Evolutionary conservation across 1,140 invertebrate species (phyloP).

Genomic region (Drusus annulatus): DNA sequence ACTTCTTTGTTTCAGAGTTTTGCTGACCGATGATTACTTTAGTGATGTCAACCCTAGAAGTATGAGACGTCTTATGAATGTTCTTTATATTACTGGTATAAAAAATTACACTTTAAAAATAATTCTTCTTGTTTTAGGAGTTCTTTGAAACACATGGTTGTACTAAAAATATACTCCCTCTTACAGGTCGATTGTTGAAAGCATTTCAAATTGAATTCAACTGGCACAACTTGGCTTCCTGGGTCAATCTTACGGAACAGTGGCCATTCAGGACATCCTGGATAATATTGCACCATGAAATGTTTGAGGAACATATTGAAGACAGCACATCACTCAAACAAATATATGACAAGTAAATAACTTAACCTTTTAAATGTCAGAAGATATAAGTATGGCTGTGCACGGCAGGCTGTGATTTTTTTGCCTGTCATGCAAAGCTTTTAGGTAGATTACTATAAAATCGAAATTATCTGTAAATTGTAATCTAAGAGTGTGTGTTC

Average conservation of each 20-base stretch:
- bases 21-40: constrained; percentile 95
- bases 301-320: constrained; percentile 89
- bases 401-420: too few species aligned
- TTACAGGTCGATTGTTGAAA: constrained; percentile 90
- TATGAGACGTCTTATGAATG: constrained; percentile 97
- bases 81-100: constrained; percentile 94
- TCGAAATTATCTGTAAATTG: too few species aligned
- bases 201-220: constrained; percentile 99
- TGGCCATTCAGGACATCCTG: constrained; percentile 98
- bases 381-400: too few species aligned
- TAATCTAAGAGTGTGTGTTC: too few species aligned
- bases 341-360: constrained; percentile 91
- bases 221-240: constrained; percentile 97
- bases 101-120: too few species aligned
- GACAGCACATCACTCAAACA: constrained; percentile 88
- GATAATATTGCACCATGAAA: constrained; percentile 96
- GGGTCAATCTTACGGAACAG: constrained; percentile 99
- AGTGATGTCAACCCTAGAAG: constrained; percentile 97
- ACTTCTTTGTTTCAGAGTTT: constrained; percentile 72
- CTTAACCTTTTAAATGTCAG: too few species aligned
- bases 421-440: too few species aligned
- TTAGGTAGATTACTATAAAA: too few species aligned
- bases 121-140: too few species aligned
- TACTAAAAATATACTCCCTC: constrained; percentile 52
- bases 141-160: too few species aligned